Conservation (phyloP, 2,113 vertebrate species). For the Pipa parva region DNA sequence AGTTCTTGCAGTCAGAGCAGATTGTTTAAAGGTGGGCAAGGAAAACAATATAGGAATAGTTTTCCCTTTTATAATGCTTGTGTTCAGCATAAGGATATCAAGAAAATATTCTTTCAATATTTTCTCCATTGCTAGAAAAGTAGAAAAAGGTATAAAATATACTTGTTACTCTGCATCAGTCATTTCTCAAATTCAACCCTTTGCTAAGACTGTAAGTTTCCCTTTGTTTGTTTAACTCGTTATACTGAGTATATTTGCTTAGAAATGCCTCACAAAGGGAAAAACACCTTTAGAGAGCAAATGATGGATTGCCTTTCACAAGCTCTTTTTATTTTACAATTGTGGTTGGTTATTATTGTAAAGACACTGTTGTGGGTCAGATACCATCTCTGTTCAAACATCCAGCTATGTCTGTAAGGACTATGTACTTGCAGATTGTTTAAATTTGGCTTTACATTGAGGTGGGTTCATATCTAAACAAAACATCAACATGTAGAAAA, state of each 20-base stretch:
- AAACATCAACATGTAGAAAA: neutral
- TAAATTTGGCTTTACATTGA: no score
- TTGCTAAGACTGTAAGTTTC: neutral
- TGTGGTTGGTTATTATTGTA: neutral
- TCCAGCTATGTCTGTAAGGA: neutral
- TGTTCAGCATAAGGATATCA: no score
- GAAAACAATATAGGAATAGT: no score
- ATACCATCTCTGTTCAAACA: conserved; percentile 2
- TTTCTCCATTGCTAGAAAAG: no score
- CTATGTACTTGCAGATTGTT: neutral
- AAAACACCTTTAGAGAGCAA: conserved; percentile 6
- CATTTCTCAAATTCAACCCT: neutral
- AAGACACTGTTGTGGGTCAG: neutral
- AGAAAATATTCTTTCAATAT: no score
- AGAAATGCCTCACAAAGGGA: neutral
- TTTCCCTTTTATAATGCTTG: no score
- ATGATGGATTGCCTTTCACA: conserved; percentile 4
- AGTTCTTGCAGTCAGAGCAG: no score
- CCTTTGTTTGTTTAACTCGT: neutral
- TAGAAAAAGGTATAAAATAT: no score
- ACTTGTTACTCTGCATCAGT: neutral
- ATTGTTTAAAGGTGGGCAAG: no score
- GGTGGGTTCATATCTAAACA: no score
- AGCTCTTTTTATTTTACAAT: neutral
- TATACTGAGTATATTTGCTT: neutral